phyloP scores from a whole-genome alignment of 2,888 invertebrate species.

The Agrotis puta region DNA sequence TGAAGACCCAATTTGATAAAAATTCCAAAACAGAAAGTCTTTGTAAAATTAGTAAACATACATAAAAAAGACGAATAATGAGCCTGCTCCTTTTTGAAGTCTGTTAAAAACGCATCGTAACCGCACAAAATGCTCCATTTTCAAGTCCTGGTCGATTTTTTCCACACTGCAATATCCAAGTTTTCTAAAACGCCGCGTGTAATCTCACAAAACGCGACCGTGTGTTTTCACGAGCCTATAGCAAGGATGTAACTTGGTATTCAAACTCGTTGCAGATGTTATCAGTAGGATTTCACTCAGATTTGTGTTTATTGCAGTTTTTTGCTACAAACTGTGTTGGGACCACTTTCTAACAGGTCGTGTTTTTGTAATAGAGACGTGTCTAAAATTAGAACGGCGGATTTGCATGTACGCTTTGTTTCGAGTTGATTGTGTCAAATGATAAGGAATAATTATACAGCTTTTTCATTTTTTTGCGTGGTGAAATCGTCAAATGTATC shows the following conservation, averaged over 20 bases:
- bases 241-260: slow-evolving; percentile 66
- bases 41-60: no score
- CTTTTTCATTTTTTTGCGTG: no score
- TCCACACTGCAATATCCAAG: no score
- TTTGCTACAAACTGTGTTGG: slow-evolving; percentile 48
- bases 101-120: no score
- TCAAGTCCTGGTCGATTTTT: no score
- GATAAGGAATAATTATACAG: no score
- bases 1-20: no score
- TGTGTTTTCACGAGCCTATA: slow-evolving; percentile 40
- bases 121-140: no score
- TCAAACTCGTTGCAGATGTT: slow-evolving; percentile 62
- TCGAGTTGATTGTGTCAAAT: not conserved
- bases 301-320: slow-evolving; percentile 65
- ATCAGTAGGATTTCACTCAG: slow-evolving; percentile 71
- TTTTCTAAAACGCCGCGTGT: not conserved
- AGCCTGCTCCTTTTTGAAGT: no score
- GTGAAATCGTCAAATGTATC: no score
- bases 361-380: slow-evolving; percentile 30
- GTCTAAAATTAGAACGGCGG: slow-evolving; percentile 18
- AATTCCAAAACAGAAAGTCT: no score
- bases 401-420: not conserved
- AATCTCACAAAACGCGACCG: slow-evolving; percentile 1
- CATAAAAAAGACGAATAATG: no score
- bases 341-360: slow-evolving; percentile 71